Conservation (phyloP, 1,140 invertebrate species). For the Calephelis nemesis region DNA sequence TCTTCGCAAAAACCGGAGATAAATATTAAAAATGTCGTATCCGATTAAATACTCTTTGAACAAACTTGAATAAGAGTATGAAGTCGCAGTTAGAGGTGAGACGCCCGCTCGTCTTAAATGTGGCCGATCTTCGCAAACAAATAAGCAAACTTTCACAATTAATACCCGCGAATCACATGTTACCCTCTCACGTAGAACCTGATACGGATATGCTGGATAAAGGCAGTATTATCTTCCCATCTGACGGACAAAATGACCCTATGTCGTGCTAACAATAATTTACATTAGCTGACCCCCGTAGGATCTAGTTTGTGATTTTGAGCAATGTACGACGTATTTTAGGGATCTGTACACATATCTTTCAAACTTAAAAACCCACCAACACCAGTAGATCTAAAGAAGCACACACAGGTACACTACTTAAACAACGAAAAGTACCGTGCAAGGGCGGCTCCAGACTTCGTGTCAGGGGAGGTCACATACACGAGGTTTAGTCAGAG, state of each 20-base stretch:
- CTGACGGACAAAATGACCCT: conserved; percentile 30
- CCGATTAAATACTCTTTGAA: conserved; percentile 35
- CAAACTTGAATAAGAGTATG: conserved; percentile 39
- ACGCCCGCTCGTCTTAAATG: conserved; percentile 23
- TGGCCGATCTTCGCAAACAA: conserved; percentile 37
- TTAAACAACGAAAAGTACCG: no score
- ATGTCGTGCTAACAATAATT: conserved; percentile 27
- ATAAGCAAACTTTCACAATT: conserved; percentile 29
- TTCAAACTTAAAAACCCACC: conserved; percentile 19
- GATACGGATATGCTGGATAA: conserved; percentile 27
- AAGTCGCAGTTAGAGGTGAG: conserved; percentile 34
- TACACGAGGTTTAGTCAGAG: no score
- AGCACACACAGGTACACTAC: neutral
- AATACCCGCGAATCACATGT: conserved; percentile 35
- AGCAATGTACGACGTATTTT: conserved; percentile 5
- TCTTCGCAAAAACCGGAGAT: no score
- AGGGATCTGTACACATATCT: neutral
- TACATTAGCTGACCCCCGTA: conserved; percentile 27
- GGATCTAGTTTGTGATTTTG: conserved; percentile 8
- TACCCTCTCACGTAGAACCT: conserved; percentile 30
- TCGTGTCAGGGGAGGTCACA: no score
- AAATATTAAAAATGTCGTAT: conserved; percentile 10
- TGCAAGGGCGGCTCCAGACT: no score
- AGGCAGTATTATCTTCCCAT: conserved; percentile 23
- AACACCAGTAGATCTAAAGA: neutral